Conservation (phyloP, 1,140 invertebrate genomes). For the Formica exsecta region DNA sequence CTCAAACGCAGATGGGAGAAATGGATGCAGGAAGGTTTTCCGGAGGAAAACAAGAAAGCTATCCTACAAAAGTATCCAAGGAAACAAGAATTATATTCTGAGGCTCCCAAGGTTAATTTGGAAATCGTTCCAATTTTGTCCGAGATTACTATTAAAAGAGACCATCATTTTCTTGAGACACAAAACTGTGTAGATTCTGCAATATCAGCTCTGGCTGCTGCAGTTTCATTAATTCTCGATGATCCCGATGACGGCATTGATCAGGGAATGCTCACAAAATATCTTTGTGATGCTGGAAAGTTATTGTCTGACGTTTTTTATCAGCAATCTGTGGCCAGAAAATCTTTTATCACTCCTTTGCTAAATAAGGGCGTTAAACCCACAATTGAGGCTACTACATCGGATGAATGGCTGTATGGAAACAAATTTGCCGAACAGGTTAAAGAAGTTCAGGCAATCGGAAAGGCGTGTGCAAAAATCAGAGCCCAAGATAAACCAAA, state of each 20-base stretch:
- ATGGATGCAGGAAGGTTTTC: not conserved
- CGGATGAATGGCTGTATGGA: not conserved
- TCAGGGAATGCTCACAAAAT: not conserved
- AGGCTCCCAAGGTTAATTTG: slow-evolving; percentile 1
- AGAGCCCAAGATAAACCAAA: too few species aligned
- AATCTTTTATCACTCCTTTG: slow-evolving; percentile 19
- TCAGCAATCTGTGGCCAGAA: slow-evolving; percentile 28
- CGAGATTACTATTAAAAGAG: not conserved
- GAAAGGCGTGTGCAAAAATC: not conserved
- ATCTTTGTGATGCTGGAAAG: slow-evolving; percentile 25
- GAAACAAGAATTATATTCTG: not conserved
- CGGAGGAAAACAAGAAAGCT: not conserved
- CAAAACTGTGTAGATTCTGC: not conserved
- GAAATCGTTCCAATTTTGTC: not conserved
- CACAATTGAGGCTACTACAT: not conserved
- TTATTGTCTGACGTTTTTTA: slow-evolving; percentile 12
- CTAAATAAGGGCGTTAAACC: slow-evolving; percentile 13
- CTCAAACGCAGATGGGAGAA: not conserved
- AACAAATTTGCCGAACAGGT: slow-evolving; percentile 22
- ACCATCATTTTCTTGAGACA: not conserved
- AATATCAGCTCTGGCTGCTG: slow-evolving; percentile 12
- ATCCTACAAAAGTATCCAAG: not conserved
- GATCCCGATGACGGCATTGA: slow-evolving; percentile 28
- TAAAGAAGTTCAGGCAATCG: slow-evolving; percentile 26
- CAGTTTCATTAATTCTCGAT: slow-evolving; percentile 61